A percentile compares a stretch with the other conserved stretches of the same genome.
phyloP scores from a whole-genome alignment of 2,888 invertebrate genomes.

The Germaria angustata region DNA sequence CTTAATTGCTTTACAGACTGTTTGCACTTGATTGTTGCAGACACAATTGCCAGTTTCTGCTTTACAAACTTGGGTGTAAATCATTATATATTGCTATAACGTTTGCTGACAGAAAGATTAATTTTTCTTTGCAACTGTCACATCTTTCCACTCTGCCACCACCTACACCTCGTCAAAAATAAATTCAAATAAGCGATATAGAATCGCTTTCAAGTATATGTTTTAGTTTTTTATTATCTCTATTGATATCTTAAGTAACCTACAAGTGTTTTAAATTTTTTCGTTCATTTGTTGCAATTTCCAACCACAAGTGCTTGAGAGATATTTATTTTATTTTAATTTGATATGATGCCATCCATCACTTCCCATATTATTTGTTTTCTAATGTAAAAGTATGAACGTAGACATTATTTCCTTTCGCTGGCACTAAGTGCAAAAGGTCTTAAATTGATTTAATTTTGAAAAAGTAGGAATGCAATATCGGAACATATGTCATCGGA shows the following conservation, averaged over 20 bases:
- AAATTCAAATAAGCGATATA: not conserved
- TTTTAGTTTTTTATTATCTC: conserved; percentile 12
- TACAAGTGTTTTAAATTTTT: conserved; percentile 48
- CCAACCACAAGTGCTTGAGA: conserved; percentile 60
- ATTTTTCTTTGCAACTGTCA: conserved; percentile 2
- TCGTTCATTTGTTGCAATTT: conserved; percentile 22
- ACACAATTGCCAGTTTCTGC: conserved; percentile 23
- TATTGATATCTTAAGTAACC: conserved; percentile 42
- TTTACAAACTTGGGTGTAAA: conserved; percentile 24
- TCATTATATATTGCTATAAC: conserved; percentile 1
- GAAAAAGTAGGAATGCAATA: too few relatives aligned
- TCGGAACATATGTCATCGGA: too few relatives aligned
- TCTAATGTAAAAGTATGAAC: conserved; percentile 38
- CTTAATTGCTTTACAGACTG: conserved; percentile 23
- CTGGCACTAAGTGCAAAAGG: not conserved
- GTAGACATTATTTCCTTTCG: conserved; percentile 5
- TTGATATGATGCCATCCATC: conserved; percentile 50
- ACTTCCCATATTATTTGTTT: conserved; percentile 48
- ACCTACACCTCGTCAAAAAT: not conserved
- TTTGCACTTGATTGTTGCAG: conserved; percentile 12
- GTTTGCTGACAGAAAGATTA: conserved; percentile 2
- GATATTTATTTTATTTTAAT: conserved; percentile 35
- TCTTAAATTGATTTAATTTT: not conserved
- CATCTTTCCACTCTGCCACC: conserved; percentile 5
- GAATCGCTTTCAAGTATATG: too few relatives aligned